These are phyloP conservation scores for Bibio marci DNA, from an alignment of 2,888 invertebrate genomes.

Conservation along the genomic window DNA sequence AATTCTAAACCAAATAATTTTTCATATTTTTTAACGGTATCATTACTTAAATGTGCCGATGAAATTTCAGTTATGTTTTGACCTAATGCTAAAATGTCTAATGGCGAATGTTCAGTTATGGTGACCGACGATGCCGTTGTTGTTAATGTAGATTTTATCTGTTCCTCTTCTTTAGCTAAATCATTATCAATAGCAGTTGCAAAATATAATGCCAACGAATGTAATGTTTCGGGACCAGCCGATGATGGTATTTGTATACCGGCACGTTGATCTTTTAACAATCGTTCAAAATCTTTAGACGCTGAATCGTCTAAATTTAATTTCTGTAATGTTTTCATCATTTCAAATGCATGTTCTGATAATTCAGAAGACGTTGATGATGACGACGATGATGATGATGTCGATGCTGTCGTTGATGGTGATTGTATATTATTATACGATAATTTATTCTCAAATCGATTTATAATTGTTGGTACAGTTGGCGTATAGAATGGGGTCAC, in stretches of 20 bases:
- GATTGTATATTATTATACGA: too few relatives aligned
- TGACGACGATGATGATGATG: slow-evolving; percentile 12
- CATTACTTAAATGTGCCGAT: slow-evolving; percentile 41
- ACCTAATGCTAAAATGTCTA: slow-evolving; percentile 31
- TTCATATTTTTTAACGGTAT: slow-evolving; percentile 22
- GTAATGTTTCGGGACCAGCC: slow-evolving; percentile 57
- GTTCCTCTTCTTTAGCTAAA: slow-evolving; percentile 22
- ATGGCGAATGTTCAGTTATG: slow-evolving; percentile 16
- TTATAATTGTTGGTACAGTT: slow-evolving; percentile 18
- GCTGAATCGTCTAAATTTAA: slow-evolving; percentile 35
- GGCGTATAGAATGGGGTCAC: slow-evolving; percentile 28
- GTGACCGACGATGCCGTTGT: slow-evolving; percentile 17
- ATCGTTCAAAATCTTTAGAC: slow-evolving; percentile 24
- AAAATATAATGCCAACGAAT: slow-evolving; percentile 64
- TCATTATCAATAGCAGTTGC: slow-evolving; percentile 48
- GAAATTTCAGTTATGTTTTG: slow-evolving; percentile 3
- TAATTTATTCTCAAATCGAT: background rate
- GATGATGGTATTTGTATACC: slow-evolving; percentile 56
- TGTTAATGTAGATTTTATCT: background rate
- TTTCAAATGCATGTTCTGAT: slow-evolving; percentile 48
- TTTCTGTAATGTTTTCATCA: slow-evolving; percentile 48
- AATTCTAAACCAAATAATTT: slow-evolving; percentile 17
- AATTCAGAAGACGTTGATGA: slow-evolving; percentile 20
- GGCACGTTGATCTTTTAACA: slow-evolving; percentile 29
- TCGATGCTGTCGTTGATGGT: slow-evolving; percentile 1